Evolutionary conservation across 23 tunicate species (phyloP), one percentile per base, ranked within the genome.

Genomic region (Phallusia fumigata): DNA sequence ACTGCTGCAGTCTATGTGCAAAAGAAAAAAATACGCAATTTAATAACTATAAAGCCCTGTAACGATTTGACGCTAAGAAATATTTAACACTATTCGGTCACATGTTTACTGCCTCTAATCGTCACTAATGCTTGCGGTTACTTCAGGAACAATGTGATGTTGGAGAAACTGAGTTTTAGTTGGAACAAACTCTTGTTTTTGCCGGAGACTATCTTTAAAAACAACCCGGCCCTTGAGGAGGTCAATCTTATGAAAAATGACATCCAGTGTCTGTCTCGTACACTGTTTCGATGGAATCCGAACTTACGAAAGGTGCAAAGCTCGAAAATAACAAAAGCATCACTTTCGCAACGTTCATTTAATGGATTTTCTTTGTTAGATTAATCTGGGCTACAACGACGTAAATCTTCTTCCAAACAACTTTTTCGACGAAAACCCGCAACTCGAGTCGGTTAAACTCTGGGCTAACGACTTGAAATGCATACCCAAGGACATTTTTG

Each of bases 401-500:
- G 58, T 92, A 33, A 81, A 74, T 32, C 65, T 77, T 22, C 15
- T 92, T 10, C 97, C 97, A 64, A 88, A 88, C 73, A 52, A 81
- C 21, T 22, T 92, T 33, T 92, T 92, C 35, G 69, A 32, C 21
- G 30, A 50, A 19, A 87, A 80, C 35, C 84, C 76, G 0, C 24
- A 64, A 32, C 83, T 92, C 0, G 69, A 80, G 33, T 58, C 36
- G 40, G 86, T 92, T 0, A 52, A 80, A 34, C 64, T 92, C 47
- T 92, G 97, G 97, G 82, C 97, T 18, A 92, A 92, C 72, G 30
- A 88, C 31, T 45, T 92, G 22, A 26, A 78, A 30, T 92, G 97
- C 81, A 52, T 92, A 0, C 97, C 97, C 35, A 64, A 84, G 34
- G 64, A 19, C 26, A 13, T 84, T 45, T 84, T 92, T 73, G 64